A percentile compares a stretch with the other conserved stretches of the same genome.
phyloP scores from a whole-genome alignment of 1,140 invertebrate genomes.

The Drosophila nikananu region DNA sequence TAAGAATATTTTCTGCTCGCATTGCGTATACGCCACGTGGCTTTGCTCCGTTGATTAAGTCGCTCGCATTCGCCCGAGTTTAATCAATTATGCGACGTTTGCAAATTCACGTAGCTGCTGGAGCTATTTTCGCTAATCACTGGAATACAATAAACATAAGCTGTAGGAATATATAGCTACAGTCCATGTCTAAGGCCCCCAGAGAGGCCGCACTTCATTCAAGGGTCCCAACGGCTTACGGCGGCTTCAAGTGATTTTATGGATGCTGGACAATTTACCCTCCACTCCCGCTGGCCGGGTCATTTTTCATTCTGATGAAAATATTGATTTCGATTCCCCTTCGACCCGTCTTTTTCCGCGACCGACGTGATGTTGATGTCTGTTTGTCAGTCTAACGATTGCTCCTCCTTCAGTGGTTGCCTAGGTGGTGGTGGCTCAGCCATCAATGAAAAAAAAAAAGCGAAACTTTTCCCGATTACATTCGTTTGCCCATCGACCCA shows the following conservation, averaged over 20 bases:
- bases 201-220: conserved; percentile 43
- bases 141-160: conserved; percentile 48
- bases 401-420: conserved; percentile 64
- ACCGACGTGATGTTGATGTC: conserved; percentile 72
- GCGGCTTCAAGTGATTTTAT: conserved; percentile 57
- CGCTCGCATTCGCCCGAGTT: conserved; percentile 59
- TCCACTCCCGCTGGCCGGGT: conserved; percentile 29
- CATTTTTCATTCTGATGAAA: conserved; percentile 80
- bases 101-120: conserved; percentile 51
- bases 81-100: conserved; percentile 78
- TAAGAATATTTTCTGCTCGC: conserved; percentile 22
- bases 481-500: conserved; percentile 56
- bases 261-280: conserved; percentile 54
- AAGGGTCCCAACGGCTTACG: conserved; percentile 38
- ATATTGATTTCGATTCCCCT: conserved; percentile 70
- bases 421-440: conserved; percentile 37
- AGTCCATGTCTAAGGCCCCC: neutral
- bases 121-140: conserved; percentile 71
- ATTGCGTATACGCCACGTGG: conserved; percentile 74
- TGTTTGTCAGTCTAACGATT: conserved; percentile 81
- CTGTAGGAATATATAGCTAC: neutral
- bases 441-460: conserved; percentile 40
- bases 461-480: conserved; percentile 53
- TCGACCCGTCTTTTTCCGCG: conserved; percentile 4
- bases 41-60: conserved; percentile 73